Evolutionary conservation across 2,888 invertebrate genomes (phyloP).

Genomic region (Chydorus sphaericus): DNA sequence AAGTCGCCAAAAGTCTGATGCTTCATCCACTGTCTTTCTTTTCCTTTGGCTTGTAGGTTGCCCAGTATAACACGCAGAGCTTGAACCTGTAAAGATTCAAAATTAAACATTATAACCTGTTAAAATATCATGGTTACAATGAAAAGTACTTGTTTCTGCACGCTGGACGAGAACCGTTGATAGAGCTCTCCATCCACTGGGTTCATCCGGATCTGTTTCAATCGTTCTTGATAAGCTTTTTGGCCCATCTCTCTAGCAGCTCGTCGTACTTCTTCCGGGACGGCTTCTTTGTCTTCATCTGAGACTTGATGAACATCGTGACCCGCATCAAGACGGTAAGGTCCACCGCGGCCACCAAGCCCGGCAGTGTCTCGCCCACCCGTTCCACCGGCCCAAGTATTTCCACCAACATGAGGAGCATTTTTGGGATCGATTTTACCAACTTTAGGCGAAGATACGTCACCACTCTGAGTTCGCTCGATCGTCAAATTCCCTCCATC

Average conservation of each 20-base stretch:
- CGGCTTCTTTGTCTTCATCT: slow-evolving; percentile 73
- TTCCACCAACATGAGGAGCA: slow-evolving; percentile 88
- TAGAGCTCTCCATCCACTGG: slow-evolving; percentile 82
- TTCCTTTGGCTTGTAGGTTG: slow-evolving; percentile 78
- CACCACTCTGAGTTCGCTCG: slow-evolving; percentile 46
- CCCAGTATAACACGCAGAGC: slow-evolving; percentile 70
- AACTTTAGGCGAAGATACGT: slow-evolving; percentile 67
- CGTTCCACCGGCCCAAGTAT: slow-evolving; percentile 91
- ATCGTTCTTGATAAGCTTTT: slow-evolving; percentile 68
- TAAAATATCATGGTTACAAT: background rate
- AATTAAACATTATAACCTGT: background rate
- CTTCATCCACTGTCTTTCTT: slow-evolving; percentile 82
- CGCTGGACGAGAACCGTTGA: slow-evolving; percentile 59
- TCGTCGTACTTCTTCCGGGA: slow-evolving; percentile 73
- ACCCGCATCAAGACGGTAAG: slow-evolving; percentile 83
- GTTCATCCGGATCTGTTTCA: slow-evolving; percentile 88
- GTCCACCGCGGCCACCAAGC: slow-evolving; percentile 89
- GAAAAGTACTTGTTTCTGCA: slow-evolving; percentile 49
- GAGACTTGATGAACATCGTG: slow-evolving; percentile 81
- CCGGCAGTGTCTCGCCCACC: slow-evolving; percentile 91
- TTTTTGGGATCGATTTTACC: slow-evolving; percentile 82
- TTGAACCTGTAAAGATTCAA: slow-evolving; percentile 41
- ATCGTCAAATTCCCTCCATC: slow-evolving; percentile 46
- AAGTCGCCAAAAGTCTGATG: slow-evolving; percentile 91
- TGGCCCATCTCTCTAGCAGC: slow-evolving; percentile 89